These are phyloP conservation scores for Protodeltote pygarga DNA, from an alignment of 2,888 invertebrate species.

Conservation along the genomic window DNA sequence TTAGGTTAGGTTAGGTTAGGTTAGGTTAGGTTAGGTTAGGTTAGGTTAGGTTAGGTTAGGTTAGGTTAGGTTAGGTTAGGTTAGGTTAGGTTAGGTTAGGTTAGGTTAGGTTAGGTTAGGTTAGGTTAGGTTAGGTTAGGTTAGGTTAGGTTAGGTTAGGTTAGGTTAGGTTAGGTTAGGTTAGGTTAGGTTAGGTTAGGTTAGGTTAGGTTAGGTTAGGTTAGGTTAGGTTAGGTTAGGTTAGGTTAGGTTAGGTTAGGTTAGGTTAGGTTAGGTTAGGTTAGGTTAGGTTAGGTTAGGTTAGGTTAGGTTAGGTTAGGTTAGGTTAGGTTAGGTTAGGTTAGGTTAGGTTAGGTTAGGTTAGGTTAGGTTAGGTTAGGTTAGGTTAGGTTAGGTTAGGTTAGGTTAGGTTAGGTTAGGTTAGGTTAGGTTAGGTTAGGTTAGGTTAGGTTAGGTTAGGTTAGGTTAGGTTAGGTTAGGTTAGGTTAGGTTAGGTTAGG, in stretches of 20 bases:
- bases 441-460: slow-evolving; percentile 33
- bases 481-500: slow-evolving; percentile 30
- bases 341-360: slow-evolving; percentile 32
- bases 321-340: slow-evolving; percentile 28
- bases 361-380: slow-evolving; percentile 40
- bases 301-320: slow-evolving; percentile 38
- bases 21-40: slow-evolving; percentile 43
- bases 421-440: slow-evolving; percentile 36
- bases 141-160: slow-evolving; percentile 31
- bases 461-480: slow-evolving; percentile 30
- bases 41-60: slow-evolving; percentile 38
- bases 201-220: slow-evolving; percentile 34
- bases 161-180: slow-evolving; percentile 41
- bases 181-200: slow-evolving; percentile 41
- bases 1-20: slow-evolving; percentile 35
- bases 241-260: slow-evolving; percentile 29
- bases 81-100: slow-evolving; percentile 26
- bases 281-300: slow-evolving; percentile 36
- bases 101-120: slow-evolving; percentile 31
- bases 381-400: slow-evolving; percentile 36
- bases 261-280: slow-evolving; percentile 33
- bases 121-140: slow-evolving; percentile 31
- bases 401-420: slow-evolving; percentile 35
- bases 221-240: slow-evolving; percentile 27
- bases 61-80: slow-evolving; percentile 31